Evolutionary conservation across 2,888 invertebrate species (phyloP).

Genomic region (Acrobasis consociella): DNA sequence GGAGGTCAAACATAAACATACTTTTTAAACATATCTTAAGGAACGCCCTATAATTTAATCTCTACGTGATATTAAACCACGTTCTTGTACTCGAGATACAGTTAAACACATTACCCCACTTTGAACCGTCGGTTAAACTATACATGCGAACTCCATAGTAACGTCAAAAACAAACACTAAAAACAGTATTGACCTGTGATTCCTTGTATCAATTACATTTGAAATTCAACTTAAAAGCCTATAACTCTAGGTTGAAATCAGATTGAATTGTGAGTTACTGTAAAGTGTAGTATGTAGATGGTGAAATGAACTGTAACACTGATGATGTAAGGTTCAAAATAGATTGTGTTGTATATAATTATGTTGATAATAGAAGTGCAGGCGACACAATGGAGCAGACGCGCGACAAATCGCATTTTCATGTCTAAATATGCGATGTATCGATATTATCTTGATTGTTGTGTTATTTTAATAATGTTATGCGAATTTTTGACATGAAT

Average conservation of each 20-base stretch:
- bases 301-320: not conserved
- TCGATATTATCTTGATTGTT: constrained; percentile 1
- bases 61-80: not conserved
- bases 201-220: constrained; percentile 5
- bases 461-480: constrained; percentile 9
- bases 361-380: constrained; percentile 15
- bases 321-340: constrained; percentile 2
- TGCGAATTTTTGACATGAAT: not conserved
- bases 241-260: constrained; percentile 2
- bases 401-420: constrained; percentile 26
- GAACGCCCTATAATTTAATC: not conserved
- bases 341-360: not conserved
- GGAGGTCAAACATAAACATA: no score
- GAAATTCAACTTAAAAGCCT: constrained; percentile 1
- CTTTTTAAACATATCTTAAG: no score
- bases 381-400: constrained; percentile 23
- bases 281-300: not conserved
- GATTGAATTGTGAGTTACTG: not conserved
- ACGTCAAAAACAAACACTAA: constrained; percentile 28
- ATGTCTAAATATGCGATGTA: constrained; percentile 15
- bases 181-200: constrained; percentile 25
- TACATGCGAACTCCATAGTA: constrained; percentile 20
- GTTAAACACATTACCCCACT: constrained; percentile 22
- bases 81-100: constrained; percentile 10
- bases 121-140: constrained; percentile 18